Percentiles rank a stretch among this genome's conserved stretches.
phyloP scores from a whole-genome alignment of 2,888 invertebrate species.

The Polymixis lichenea region DNA sequence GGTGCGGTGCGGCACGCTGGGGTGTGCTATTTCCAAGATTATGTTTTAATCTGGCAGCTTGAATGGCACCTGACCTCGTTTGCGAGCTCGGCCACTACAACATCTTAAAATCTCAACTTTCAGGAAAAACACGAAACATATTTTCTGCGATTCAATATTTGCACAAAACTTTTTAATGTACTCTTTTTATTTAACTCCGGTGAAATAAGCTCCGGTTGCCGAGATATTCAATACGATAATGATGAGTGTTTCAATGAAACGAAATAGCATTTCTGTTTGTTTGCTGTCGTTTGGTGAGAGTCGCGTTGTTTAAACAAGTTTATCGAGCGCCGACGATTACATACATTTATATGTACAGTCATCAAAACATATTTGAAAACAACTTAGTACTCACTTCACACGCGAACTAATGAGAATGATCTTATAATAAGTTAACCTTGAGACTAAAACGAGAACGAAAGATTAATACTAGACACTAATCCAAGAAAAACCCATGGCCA shows the following conservation, averaged over 20 bases:
- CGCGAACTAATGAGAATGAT: neutral
- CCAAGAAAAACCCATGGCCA: too few species aligned
- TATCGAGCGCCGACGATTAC: neutral
- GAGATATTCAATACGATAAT: slow-evolving; percentile 19
- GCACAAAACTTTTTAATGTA: slow-evolving; percentile 2
- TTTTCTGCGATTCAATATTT: slow-evolving; percentile 4
- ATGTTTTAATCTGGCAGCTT: slow-evolving; percentile 43
- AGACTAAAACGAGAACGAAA: neutral
- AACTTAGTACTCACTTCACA: slow-evolving; percentile 28
- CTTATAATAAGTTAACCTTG: neutral
- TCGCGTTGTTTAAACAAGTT: neutral
- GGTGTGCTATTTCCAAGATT: slow-evolving; percentile 24
- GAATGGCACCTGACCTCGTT: slow-evolving; percentile 52
- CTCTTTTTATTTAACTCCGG: neutral
- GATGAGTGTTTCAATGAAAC: slow-evolving; percentile 5
- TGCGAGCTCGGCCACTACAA: slow-evolving; percentile 13
- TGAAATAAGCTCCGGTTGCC: neutral
- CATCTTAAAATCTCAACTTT: slow-evolving; percentile 20
- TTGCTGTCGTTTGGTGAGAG: neutral
- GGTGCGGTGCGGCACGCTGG: too few species aligned
- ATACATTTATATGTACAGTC: slow-evolving; percentile 2
- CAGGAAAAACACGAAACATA: slow-evolving; percentile 20
- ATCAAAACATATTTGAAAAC: slow-evolving; percentile 23
- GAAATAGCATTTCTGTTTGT: slow-evolving; percentile 17
- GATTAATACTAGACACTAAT: neutral